Evolutionary conservation across 2,888 invertebrate species (phyloP), one percentile per base, ranked within the genome.

Genomic region (Zaprionus lineosus): DNA sequence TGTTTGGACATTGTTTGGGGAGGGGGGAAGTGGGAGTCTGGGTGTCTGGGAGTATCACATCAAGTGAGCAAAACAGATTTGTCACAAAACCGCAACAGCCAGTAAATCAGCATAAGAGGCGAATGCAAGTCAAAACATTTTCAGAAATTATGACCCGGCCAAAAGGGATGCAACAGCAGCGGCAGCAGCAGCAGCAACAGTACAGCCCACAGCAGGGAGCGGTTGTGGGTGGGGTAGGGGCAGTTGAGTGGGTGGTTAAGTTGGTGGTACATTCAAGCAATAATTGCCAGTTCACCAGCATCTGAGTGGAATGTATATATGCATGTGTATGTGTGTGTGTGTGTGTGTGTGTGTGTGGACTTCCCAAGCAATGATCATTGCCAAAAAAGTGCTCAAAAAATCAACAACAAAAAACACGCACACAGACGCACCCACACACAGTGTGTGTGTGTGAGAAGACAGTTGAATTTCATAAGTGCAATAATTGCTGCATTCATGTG

Each of bases 21-120:
- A 9, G 18, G 18, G 50, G 31, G n/a, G 19, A n/a, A n/a, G n/a
- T n/a, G n/a, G n/a, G n/a, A n/a, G n/a, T n/a, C n/a, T n/a, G n/a
- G n/a, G n/a, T n/a, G n/a, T n/a, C n/a, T n/a, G 72, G 34, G 40
- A 46, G 48, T 71, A 79, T 83, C 78, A 66, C 78, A 78, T 78
- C 78, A 83, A 78, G 83, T 76, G 78, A 76, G 71, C 78, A 83
- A 79, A 84, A 81, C 84, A 84, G 78, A 81, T 79, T 84, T 84
- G 84, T 84, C 84, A 84, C 81, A 77, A 70, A 73, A 77, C 84
- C 81, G 70, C 82, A 84, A 79, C 83, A 83, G 84, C 78, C 84
- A 84, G 84, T 81, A 81, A 81, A 81, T 81, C 79, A 81, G 79
- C 84, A 81, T 81, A 81, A 78, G 74, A 71, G 78, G 79, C 78